Conservation (phyloP, 2,797 vertebrate genomes). For the Melanotaenia pygmaea region DNA sequence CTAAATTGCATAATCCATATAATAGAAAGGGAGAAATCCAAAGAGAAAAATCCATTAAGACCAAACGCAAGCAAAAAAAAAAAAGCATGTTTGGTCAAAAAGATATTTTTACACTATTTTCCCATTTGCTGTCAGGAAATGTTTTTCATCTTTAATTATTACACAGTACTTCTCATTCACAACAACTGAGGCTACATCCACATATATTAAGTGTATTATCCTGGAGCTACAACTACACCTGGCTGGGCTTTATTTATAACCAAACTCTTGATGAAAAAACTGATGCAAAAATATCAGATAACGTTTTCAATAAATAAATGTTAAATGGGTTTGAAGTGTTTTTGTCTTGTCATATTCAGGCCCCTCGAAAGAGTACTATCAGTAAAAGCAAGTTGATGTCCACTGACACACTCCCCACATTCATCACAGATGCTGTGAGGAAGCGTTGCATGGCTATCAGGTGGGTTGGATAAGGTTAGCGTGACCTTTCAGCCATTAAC, state of each 20-base stretch:
- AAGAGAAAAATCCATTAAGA: neutral
- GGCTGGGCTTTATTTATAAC: neutral
- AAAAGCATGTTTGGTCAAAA: neutral
- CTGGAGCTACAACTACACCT: neutral
- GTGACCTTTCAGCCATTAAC: neutral
- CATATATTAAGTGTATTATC: neutral
- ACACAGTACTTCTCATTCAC: neutral
- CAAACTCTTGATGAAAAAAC: neutral
- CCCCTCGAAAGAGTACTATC: slow-evolving; percentile 64
- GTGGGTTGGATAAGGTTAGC: slow-evolving; percentile 70
- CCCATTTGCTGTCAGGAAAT: neutral
- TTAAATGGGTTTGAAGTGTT: neutral
- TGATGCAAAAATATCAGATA: neutral
- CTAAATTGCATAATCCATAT: neutral
- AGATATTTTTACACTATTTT: neutral
- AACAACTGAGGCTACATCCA: neutral
- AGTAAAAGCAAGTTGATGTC: slow-evolving; percentile 88
- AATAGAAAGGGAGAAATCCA: neutral
- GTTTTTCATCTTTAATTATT: neutral
- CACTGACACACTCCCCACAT: slow-evolving; percentile 90
- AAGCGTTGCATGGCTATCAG: slow-evolving; percentile 89
- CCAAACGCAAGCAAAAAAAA: neutral
- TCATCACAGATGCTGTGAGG: slow-evolving; percentile 90
- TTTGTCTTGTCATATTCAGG: slow-evolving; percentile 66
- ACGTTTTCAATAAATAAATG: neutral